Evolutionary conservation across 2,113 vertebrate species (phyloP).

Genomic region (Phrynosoma blainvillii): DNA sequence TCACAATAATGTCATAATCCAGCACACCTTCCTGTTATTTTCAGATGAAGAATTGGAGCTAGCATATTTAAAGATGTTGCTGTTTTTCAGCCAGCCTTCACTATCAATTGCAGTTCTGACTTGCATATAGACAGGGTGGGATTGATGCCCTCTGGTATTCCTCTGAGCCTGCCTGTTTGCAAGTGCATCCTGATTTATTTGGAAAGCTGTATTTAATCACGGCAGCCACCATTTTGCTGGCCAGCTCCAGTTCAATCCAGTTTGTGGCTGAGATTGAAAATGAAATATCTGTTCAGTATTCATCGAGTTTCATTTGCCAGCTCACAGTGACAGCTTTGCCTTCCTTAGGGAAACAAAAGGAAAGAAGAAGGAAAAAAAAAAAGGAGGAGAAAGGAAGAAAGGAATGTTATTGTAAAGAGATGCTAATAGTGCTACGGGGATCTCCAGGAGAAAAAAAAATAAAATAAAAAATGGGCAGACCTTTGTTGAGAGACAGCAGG

Average conservation of each 20-base stretch:
- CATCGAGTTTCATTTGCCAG: conserved; percentile 48
- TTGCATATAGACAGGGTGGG: neutral
- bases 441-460: conserved; percentile 52
- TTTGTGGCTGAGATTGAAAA: conserved; percentile 21
- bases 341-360: conserved; percentile 59
- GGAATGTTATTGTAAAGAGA: conserved; percentile 64
- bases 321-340: conserved; percentile 53
- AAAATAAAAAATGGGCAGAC: neutral
- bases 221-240: fast-evolving
- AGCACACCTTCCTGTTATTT: neutral
- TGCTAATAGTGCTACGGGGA: conserved; percentile 48
- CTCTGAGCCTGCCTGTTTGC: neutral
- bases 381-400: conserved; percentile 51
- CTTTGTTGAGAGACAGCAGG: conserved; percentile 30
- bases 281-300: conserved; percentile 52
- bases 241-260: conserved; percentile 24
- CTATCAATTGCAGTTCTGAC: too few relatives aligned
- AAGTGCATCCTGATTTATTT: neutral
- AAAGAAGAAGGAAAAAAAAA: conserved; percentile 26
- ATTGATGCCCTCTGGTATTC: neutral
- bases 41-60: neutral
- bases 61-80: neutral
- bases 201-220: neutral
- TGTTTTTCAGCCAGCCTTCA: too few relatives aligned
- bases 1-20: neutral